A percentile compares a stretch with the other conserved stretches of the same genome.
Conservation (phyloP, 2,888 invertebrate species). For the Terebella lapidaria region DNA sequence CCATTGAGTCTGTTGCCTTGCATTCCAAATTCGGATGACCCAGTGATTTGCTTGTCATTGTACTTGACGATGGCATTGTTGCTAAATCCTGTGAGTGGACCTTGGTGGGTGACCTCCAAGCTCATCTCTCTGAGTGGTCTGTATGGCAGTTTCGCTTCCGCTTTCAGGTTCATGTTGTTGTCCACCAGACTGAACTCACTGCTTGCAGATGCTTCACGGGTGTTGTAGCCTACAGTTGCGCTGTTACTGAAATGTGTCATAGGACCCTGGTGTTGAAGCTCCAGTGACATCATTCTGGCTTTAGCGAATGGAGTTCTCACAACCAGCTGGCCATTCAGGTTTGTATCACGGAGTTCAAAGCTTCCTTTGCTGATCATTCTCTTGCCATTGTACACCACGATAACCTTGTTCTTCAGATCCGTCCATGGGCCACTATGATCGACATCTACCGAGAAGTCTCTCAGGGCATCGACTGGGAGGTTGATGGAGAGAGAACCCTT, state of each 20-base stretch:
- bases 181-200: constrained; percentile 1
- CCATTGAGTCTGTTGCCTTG: not conserved
- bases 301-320: constrained; percentile 7
- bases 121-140: not conserved
- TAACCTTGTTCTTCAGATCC: constrained; percentile 8
- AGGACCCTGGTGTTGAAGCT: constrained; percentile 17
- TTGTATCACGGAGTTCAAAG: constrained; percentile 2
- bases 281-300: not conserved
- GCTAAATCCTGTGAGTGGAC: constrained; percentile 10
- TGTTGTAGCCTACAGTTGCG: not conserved
- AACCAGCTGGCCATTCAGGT: not conserved
- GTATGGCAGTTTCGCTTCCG: not conserved
- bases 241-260: constrained; percentile 14
- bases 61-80: constrained; percentile 11
- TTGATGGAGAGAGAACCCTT: not conserved
- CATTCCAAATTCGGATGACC: not conserved
- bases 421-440: not conserved
- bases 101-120: constrained; percentile 10
- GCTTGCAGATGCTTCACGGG: not conserved
- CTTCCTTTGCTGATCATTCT: not conserved
- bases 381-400: constrained; percentile 7
- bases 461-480: not conserved
- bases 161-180: not conserved
- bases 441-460: constrained; percentile 1
- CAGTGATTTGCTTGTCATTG: constrained; percentile 4